These are phyloP conservation scores for Lynx canadensis DNA, from an alignment of 2,113 vertebrate species.

Conservation along the genomic window DNA sequence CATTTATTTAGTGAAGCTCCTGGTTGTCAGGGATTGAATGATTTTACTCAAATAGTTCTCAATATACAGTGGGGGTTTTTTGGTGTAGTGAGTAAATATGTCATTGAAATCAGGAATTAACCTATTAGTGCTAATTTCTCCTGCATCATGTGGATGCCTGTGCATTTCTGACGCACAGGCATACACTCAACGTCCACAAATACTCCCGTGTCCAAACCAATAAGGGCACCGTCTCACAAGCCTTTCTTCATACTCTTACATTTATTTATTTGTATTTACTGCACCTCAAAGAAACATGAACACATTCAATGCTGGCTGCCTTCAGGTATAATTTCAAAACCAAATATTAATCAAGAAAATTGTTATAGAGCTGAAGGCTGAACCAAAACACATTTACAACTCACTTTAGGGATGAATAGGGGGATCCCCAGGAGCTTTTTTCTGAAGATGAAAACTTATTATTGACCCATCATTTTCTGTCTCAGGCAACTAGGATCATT, in stretches of 20 bases:
- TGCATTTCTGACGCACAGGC: background rate
- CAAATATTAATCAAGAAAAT: background rate
- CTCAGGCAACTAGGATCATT: background rate
- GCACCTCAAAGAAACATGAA: background rate
- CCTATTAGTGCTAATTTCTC: background rate
- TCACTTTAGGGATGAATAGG: background rate
- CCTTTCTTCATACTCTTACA: fast-evolving
- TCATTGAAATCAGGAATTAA: background rate
- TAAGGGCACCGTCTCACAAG: background rate
- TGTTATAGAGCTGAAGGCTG: background rate
- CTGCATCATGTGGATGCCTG: background rate
- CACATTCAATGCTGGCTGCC: background rate
- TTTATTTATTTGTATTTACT: background rate
- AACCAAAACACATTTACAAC: background rate
- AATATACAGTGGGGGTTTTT: background rate
- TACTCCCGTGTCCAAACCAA: background rate
- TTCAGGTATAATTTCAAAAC: background rate
- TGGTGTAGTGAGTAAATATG: background rate
- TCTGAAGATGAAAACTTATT: background rate
- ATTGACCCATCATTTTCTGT: background rate
- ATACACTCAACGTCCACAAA: background rate
- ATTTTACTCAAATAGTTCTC: background rate
- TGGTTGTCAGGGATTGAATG: background rate
- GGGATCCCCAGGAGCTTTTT: background rate
- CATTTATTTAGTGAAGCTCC: background rate